Evolutionary conservation across 2,888 invertebrate genomes (phyloP).

Genomic region (Andrena minutula): DNA sequence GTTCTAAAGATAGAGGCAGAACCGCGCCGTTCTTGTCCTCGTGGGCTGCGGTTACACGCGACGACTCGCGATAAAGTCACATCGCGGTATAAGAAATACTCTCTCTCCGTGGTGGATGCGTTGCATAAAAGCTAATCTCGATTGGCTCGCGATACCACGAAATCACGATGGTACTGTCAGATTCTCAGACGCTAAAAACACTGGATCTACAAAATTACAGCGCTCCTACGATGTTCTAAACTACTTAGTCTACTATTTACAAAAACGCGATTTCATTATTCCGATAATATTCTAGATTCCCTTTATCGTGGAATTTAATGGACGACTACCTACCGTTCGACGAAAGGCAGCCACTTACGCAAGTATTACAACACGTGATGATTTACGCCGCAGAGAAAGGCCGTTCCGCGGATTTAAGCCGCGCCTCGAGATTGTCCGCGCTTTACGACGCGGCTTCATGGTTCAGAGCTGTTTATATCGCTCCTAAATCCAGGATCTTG

Average conservation of each 20-base stretch:
- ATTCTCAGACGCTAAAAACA: no score
- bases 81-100: not conserved
- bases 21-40: constrained; percentile 46
- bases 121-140: constrained; percentile 21
- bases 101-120: not conserved
- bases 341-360: no score
- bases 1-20: constrained; percentile 68
- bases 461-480: constrained; percentile 40
- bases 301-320: no score
- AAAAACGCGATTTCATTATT: no score
- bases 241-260: no score
- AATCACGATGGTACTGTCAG: not conserved
- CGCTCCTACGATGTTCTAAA: no score
- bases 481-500: constrained; percentile 37
- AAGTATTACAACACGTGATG: not conserved
- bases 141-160: not conserved
- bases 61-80: constrained; percentile 40
- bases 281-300: no score
- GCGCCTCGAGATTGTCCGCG: constrained; percentile 25
- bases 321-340: no score
- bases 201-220: no score
- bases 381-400: constrained; percentile 24
- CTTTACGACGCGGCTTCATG: constrained; percentile 29
- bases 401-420: constrained; percentile 34
- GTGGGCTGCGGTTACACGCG: constrained; percentile 43